These are phyloP conservation scores for Polydesmus complanatus DNA, from an alignment of 2,888 invertebrate genomes.

Conservation along the genomic window DNA sequence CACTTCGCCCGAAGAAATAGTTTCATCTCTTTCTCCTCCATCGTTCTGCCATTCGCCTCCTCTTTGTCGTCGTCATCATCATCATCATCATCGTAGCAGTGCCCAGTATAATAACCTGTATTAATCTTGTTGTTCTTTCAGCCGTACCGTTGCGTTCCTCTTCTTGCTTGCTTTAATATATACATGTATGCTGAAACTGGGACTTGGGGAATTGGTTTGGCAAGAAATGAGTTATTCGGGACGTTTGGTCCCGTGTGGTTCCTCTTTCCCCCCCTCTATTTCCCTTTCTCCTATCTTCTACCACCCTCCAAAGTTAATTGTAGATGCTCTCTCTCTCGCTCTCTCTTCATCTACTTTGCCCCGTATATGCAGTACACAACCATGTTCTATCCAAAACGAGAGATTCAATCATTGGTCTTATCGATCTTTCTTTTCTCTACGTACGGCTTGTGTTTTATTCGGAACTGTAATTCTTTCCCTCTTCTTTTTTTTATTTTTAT, in stretches of 20 bases:
- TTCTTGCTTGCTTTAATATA: not conserved
- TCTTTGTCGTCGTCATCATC: not conserved
- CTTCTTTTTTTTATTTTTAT: slow-evolving; percentile 2
- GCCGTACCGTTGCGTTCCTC: not conserved
- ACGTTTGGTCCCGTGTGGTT: not conserved
- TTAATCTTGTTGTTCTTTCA: slow-evolving; percentile 16
- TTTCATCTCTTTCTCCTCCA: not conserved
- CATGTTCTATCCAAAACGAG: not conserved
- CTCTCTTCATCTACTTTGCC: not conserved
- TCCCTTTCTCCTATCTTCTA: not conserved
- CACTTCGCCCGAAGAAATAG: not conserved
- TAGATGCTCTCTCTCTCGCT: slow-evolving; percentile 2
- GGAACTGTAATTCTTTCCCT: not conserved
- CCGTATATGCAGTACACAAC: not conserved
- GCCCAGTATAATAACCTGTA: slow-evolving; percentile 15
- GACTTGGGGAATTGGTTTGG: slow-evolving; percentile 15
- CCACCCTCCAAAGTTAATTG: not conserved
- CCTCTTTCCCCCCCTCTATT: not conserved
- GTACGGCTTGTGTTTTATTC: too few species aligned
- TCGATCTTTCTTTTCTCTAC: slow-evolving; percentile 1
- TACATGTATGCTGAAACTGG: slow-evolving; percentile 9
- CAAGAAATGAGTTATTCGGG: slow-evolving; percentile 15
- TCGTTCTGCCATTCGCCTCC: not conserved
- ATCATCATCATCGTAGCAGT: slow-evolving; percentile 5
- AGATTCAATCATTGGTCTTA: not conserved